Evolutionary conservation across 2,113 vertebrate genomes (phyloP).

Genomic region (Rafetus swinhoei): DNA sequence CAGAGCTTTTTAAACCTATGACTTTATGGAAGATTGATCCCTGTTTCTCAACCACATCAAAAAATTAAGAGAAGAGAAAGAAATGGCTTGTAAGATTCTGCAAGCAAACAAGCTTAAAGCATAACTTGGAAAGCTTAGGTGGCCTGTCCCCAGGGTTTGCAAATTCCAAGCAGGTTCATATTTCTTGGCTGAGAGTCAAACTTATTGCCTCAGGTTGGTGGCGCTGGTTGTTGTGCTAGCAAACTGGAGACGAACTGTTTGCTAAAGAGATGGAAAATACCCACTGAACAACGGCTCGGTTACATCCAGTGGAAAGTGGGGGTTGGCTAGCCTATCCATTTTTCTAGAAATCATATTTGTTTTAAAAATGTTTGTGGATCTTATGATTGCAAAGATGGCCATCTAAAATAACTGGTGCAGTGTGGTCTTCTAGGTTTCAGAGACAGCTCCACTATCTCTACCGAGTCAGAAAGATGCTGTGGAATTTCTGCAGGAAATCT

Average conservation of each 20-base stretch:
- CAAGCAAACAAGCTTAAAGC: background rate
- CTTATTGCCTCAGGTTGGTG: background rate
- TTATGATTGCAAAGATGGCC: background rate
- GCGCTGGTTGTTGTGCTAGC: background rate
- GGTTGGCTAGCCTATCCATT: background rate
- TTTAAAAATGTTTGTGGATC: background rate
- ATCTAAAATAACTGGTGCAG: background rate
- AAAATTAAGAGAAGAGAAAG: background rate
- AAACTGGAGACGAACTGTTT: background rate
- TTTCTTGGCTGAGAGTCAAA: background rate
- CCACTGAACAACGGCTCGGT: background rate
- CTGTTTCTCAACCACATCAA: rapidly evolving
- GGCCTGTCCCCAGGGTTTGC: background rate
- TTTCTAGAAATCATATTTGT: background rate
- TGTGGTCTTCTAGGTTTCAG: background rate
- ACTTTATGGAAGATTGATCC: background rate
- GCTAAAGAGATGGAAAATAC: background rate
- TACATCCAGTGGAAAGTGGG: background rate
- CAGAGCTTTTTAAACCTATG: background rate
- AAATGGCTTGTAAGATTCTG: background rate
- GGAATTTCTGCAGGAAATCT: background rate
- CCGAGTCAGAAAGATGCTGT: background rate
- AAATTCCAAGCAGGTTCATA: background rate
- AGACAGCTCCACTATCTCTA: too few relatives aligned
- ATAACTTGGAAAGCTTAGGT: background rate